A percentile compares a stretch with the other conserved stretches of the same genome.
These are phyloP conservation scores for Drosophila eugracilis DNA, from an alignment of 1,140 invertebrate genomes.

Conservation along the genomic window DNA sequence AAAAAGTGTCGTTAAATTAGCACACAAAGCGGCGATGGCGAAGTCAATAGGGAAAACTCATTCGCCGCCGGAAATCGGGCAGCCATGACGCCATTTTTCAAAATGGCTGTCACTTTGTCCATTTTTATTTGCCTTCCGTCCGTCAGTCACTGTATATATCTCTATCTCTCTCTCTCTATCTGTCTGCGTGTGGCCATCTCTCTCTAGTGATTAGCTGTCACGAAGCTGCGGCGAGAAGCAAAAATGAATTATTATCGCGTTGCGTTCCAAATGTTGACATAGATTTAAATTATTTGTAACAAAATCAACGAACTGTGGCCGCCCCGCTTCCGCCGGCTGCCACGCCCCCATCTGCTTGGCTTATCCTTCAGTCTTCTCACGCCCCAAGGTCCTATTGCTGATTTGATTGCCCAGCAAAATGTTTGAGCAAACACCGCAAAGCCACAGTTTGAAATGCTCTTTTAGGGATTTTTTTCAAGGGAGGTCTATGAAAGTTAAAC, in stretches of 20 bases:
- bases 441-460: slow-evolving; percentile 34
- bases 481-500: neutral
- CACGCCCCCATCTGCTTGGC: too few relatives aligned
- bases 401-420: slow-evolving; percentile 71
- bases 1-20: slow-evolving; percentile 18
- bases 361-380: slow-evolving; percentile 19
- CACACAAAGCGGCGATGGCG: slow-evolving; percentile 20
- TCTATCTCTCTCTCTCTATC: slow-evolving; percentile 1
- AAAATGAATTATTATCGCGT: slow-evolving; percentile 79
- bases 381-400: slow-evolving; percentile 43
- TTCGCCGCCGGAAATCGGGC: slow-evolving; percentile 68
- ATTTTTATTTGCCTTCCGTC: slow-evolving; percentile 29
- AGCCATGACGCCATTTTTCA: slow-evolving; percentile 76
- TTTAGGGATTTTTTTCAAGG: slow-evolving; percentile 1
- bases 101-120: slow-evolving; percentile 47
- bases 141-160: neutral
- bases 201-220: slow-evolving; percentile 75
- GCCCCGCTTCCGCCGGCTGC: neutral
- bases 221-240: slow-evolving; percentile 66
- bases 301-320: slow-evolving; percentile 73
- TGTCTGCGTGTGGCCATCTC: slow-evolving; percentile 8
- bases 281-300: slow-evolving; percentile 81
- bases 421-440: slow-evolving; percentile 42
- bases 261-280: slow-evolving; percentile 74
- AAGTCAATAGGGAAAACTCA: slow-evolving; percentile 56